phyloP scores from a whole-genome alignment of 2,797 vertebrate genomes.

The Acipenser ruthenus region DNA sequence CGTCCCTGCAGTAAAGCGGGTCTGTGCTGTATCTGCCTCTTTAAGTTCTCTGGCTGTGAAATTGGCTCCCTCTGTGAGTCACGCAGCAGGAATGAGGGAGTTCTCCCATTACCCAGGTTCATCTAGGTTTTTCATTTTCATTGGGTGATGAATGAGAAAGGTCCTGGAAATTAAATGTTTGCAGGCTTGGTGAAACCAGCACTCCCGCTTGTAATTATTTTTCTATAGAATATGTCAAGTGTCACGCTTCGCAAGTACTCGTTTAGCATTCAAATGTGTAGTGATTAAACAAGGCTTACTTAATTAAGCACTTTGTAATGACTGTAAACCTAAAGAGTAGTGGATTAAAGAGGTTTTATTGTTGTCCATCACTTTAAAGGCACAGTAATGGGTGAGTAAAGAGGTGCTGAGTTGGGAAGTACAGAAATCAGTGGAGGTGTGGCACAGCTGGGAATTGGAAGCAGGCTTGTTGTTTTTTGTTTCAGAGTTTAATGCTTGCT shows the following conservation, averaged over 20 bases:
- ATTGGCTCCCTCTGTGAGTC: conserved; percentile 33
- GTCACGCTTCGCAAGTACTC: conserved; percentile 50
- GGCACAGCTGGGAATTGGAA: not conserved
- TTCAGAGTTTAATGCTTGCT: too few species aligned
- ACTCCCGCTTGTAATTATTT: conserved; percentile 46
- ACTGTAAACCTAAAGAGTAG: conserved; percentile 55
- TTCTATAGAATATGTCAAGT: conserved; percentile 53
- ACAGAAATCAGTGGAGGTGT: not conserved
- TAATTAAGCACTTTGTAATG: conserved; percentile 68
- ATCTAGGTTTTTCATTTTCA: conserved; percentile 44
- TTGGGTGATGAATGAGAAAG: conserved; percentile 43
- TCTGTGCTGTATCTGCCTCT: not conserved
- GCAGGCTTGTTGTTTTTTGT: not conserved
- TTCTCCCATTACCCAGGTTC: conserved; percentile 23
- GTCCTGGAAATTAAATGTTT: conserved; percentile 35
- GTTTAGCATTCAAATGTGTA: conserved; percentile 61
- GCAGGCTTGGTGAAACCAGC: conserved; percentile 30
- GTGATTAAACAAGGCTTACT: conserved; percentile 66
- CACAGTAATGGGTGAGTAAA: conserved; percentile 16
- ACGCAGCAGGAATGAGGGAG: conserved; percentile 44
- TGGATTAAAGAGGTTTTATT: conserved; percentile 47
- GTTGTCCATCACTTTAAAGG: conserved; percentile 38
- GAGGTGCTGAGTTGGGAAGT: not conserved
- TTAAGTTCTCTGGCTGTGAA: conserved; percentile 4
- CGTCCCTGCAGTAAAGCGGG: not conserved